Base-by-base conservation (phyloP, 2,797 vertebrate genomes). In the Sebastes hubbsi region DNA sequence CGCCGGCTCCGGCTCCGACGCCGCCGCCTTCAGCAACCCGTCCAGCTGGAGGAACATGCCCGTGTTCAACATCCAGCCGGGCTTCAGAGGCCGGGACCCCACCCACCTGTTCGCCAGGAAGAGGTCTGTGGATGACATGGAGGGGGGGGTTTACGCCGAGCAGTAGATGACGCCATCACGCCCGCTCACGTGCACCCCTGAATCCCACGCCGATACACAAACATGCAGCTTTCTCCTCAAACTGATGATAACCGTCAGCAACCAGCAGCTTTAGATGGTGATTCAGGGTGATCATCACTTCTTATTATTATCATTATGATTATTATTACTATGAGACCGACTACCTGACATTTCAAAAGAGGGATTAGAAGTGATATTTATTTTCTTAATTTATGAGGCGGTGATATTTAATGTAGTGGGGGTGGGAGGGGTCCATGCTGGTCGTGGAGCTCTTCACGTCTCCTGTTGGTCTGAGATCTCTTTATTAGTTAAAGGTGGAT, bases 61-160 rank as follows among this genome's bases (percentile, higher is more conserved):
- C 29, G 97, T 97, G 92, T 97, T 99, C 78, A 97, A 97, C 90
- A 93, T 99, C 84, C 98, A 97, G 93, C 95, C 98, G 32, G 95
- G 96, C 88, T 96, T 97, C 65, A 94, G 94, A 75, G 96, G 96
- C 83, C 95, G 97, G 55, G 96, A 95, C 75, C 87, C 96, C 12
- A 89, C 91, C 65, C 95, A 97, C 34, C 91, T 97, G 84, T 96
- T 96, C 14, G 95, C 95, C 87, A 91, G 85, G 20, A 97, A 97
- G 85, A 95, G 96, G 58, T 93, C 96, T 4, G 94, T 96, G 77
- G 91, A 95, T 0, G 95, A 94, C 56, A 92, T 88, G 29, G 89
- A 95, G 3, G 96, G 87, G 72, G 67, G 38, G 18, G 92, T n/a
- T 6, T 61, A 78, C 0, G 71, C n/a, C 2, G 18, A 80, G 3